Percentiles rank a stretch among this genome's conserved stretches.
Conservation (phyloP, 2,113 vertebrate species). For the Cottus gobio region DNA sequence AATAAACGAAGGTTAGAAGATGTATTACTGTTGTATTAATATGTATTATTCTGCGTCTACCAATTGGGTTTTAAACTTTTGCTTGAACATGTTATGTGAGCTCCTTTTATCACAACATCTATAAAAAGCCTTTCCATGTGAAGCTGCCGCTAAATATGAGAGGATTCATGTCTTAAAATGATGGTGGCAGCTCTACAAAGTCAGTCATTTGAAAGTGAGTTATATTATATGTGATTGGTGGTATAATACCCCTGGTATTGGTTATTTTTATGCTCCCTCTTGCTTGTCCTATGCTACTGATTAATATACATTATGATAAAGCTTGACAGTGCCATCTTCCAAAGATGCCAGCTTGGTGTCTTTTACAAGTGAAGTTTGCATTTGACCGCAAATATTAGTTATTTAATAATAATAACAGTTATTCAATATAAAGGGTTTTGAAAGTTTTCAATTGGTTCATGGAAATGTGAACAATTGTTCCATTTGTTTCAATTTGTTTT, state of each 20-base stretch:
- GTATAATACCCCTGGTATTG: not conserved
- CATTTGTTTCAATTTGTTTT: not conserved
- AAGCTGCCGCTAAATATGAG: not conserved
- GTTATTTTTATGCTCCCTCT: not conserved
- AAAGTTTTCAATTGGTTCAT: not conserved
- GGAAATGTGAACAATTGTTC: not conserved
- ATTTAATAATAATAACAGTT: not conserved
- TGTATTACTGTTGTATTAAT: not conserved
- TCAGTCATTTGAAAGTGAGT: not conserved
- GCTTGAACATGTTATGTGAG: not conserved
- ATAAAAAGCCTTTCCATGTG: not conserved
- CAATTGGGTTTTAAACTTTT: not conserved
- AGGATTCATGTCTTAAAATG: not conserved
- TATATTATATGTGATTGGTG: not conserved
- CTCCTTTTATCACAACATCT: not conserved
- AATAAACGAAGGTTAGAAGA: not conserved
- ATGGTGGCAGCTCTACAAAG: not conserved
- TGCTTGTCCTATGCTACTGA: not conserved
- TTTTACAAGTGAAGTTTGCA: not conserved
- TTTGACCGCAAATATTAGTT: not conserved
- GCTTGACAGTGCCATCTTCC: not conserved
- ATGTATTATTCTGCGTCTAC: not conserved
- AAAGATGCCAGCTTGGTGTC: not conserved
- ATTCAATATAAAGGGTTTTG: not conserved
- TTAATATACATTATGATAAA: not conserved